Percentiles rank a stretch among this genome's conserved stretches.
phyloP scores from a whole-genome alignment of 2,113 vertebrate species.

The Cryptoleucopteryx plumbea region DNA sequence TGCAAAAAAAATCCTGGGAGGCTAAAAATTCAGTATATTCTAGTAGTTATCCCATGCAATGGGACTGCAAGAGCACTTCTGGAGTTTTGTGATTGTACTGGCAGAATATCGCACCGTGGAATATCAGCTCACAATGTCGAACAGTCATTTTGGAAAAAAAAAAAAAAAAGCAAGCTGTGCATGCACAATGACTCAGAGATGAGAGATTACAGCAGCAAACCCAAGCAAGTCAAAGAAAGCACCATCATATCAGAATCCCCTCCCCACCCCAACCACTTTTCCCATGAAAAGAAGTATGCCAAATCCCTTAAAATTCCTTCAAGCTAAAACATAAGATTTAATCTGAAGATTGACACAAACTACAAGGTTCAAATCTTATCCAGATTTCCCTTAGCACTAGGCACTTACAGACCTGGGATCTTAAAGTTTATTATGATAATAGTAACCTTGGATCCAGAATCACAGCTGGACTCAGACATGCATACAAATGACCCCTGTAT shows the following conservation, averaged over 20 bases:
- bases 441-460: neutral
- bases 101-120: neutral
- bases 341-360: neutral
- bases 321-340: neutral
- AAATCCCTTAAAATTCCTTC: neutral
- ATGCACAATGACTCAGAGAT: neutral
- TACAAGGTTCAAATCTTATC: neutral
- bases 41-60: neutral
- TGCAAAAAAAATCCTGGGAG: neutral
- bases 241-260: neutral
- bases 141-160: neutral
- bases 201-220: neutral
- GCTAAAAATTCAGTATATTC: neutral
- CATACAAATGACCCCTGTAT: neutral
- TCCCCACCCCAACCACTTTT: neutral
- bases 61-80: neutral
- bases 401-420: neutral
- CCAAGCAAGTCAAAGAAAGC: neutral
- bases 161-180: neutral
- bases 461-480: neutral
- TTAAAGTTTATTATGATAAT: neutral
- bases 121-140: neutral
- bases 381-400: neutral
- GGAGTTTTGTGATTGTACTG: neutral
- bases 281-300: neutral